These are phyloP conservation scores for Caradrina clavipalpis DNA, from an alignment of 2,888 invertebrate genomes.

Conservation along the genomic window DNA sequence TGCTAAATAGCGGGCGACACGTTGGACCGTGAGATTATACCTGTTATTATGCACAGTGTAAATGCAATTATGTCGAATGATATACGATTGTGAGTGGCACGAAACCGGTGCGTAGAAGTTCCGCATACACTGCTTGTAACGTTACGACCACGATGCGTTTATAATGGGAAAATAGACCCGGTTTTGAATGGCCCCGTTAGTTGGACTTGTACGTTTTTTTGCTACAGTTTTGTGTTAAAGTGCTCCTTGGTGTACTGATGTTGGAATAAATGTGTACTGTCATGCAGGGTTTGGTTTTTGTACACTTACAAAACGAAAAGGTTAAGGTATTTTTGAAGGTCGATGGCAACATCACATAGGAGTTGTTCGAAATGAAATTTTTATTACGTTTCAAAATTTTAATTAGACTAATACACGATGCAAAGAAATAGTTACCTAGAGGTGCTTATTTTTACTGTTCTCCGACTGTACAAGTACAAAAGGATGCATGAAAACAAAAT, in stretches of 20 bases:
- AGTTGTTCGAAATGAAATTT: background rate
- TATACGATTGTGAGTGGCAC: conserved; percentile 62
- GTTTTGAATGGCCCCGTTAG: conserved; percentile 58
- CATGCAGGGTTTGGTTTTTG: background rate
- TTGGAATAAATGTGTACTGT: background rate
- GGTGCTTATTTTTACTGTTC: background rate
- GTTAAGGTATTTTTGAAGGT: background rate
- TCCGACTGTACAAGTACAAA: background rate
- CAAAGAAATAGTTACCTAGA: background rate
- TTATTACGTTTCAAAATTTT: background rate
- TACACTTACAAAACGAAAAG: background rate
- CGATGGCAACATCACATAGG: too few relatives aligned
- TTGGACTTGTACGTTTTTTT: conserved; percentile 38
- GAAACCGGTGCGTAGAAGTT: conserved; percentile 72
- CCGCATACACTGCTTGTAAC: conserved; percentile 72
- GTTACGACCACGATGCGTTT: conserved; percentile 68
- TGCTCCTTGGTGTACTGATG: background rate
- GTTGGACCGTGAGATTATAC: conserved; percentile 52
- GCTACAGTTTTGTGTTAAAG: conserved; percentile 29
- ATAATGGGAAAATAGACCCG: conserved; percentile 71
- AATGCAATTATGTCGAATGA: conserved; percentile 67
- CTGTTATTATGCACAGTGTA: conserved; percentile 43
- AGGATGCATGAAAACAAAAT: background rate
- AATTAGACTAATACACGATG: background rate
- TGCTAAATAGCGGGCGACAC: conserved; percentile 49